Evolutionary conservation across 2,797 vertebrate species (phyloP).

Genomic region (Anableps anableps): DNA sequence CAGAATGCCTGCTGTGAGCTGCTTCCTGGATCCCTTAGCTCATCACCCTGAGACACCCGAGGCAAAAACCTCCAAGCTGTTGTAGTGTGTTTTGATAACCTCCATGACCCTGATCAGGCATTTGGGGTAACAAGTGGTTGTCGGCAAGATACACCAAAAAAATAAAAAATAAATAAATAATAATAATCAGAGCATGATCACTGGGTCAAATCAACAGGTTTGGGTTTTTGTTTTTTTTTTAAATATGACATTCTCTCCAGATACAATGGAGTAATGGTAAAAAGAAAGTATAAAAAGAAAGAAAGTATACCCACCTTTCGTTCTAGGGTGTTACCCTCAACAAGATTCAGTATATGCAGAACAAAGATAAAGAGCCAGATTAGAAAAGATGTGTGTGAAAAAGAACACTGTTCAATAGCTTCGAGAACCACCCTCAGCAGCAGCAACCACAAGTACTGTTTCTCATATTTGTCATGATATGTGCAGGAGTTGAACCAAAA

Average conservation of each 20-base stretch:
- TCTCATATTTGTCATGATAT: no score
- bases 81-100: constrained; percentile 5
- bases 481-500: no score
- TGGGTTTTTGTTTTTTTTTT: background rate
- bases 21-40: background rate
- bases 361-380: no score
- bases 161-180: no score
- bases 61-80: constrained; percentile 18
- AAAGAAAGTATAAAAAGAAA: no score
- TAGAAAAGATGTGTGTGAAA: no score
- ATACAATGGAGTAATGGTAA: background rate
- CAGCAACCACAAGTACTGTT: no score
- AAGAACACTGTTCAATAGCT: no score
- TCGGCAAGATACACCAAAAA: no score
- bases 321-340: no score
- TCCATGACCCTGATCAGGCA: constrained; percentile 2
- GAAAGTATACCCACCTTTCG: background rate
- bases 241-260: background rate
- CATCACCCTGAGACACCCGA: constrained; percentile 5
- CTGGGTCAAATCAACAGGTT: background rate
- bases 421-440: no score
- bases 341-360: no score
- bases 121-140: background rate
- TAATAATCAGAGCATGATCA: background rate
- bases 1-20: constrained; percentile 3